These are phyloP conservation scores for Nycticryphes semicollaris DNA, from an alignment of 2,113 vertebrate species.

Conservation along the genomic window DNA sequence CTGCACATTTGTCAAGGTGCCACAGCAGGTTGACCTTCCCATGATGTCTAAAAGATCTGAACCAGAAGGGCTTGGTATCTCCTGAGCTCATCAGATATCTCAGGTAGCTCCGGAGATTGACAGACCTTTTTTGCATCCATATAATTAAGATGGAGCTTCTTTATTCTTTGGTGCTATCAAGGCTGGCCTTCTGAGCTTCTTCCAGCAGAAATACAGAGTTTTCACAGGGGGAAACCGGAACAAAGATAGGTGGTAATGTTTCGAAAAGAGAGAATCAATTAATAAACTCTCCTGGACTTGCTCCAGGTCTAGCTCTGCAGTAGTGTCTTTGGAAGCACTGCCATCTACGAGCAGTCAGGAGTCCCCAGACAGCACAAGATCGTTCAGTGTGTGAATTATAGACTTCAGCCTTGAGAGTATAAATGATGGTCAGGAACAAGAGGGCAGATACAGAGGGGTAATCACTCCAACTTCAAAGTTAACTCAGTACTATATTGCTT, in stretches of 20 bases:
- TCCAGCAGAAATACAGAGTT: neutral
- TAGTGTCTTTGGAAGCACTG: conserved; percentile 24
- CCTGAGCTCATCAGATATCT: neutral
- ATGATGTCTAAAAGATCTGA: neutral
- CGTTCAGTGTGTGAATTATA: conserved; percentile 32
- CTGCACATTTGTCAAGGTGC: neutral
- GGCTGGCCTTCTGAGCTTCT: neutral
- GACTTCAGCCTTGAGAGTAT: conserved; percentile 42
- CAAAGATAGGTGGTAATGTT: conserved; percentile 18
- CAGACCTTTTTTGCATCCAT: neutral
- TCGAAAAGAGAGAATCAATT: conserved; percentile 12
- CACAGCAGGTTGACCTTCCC: neutral
- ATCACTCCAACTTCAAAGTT: conserved; percentile 46
- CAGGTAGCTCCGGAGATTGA: neutral
- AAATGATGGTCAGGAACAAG: conserved; percentile 34
- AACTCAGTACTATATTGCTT: conserved; percentile 33
- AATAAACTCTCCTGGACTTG: conserved; percentile 49
- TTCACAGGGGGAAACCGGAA: neutral
- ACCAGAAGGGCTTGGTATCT: neutral
- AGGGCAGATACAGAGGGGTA: conserved; percentile 33
- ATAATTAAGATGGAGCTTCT: neutral
- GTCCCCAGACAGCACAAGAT: conserved; percentile 41
- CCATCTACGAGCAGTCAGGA: neutral
- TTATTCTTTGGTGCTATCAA: neutral
- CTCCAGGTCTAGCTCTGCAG: conserved; percentile 13